Base-by-base conservation (phyloP, 2,113 vertebrate species). In the Bos taurus region DNA sequence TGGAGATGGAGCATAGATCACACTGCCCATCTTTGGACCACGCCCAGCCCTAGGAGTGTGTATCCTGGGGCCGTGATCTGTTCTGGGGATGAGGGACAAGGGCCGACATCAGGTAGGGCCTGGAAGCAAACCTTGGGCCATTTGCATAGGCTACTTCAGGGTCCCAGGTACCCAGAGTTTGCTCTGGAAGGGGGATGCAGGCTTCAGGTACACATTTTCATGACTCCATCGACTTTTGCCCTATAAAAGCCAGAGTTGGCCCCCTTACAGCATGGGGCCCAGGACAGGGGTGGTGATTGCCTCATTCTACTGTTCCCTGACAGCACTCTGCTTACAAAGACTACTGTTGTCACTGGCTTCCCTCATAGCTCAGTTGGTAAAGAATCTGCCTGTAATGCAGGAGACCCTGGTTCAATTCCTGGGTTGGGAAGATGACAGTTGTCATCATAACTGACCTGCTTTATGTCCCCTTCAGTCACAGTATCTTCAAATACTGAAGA, bases 11-110 rank as follows among this genome's bases (percentile, higher is more conserved):
- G 26, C 28, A 60, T 17, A 54, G 6, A 0, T 62, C 16, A 28
- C 4, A 28, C 7, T 10, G 46, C 28, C 8, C 30, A 33, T 5
- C 13, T 14, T 15, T 33, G n/a, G 23, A n/a, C 16, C n/a, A 83
- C 1, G 0, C 21, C 12, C 33, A 77, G 33, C 16, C 23, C 25
- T n/a, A 59, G 3, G 7, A 2, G 21, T 50, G 7, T 83, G 46
- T 7, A 21, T 1, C 11, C 2, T 36, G 7, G 26, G 36, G 13
- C 23, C 80, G 8, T 33, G 10, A 82, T 36, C 7, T 78, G 25
- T 11, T 56, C 26, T 95, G 28, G 10, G 46, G 3, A 43, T n/a
- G 23, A 78, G 40, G 15, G 92, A 30, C 43, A 36, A 50, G 43
- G 28, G 16, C 6, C 50, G 80, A 71, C 10, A 50, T 7, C 2